Evolutionary conservation across 2,888 invertebrate genomes (phyloP), one percentile per base, ranked within the genome.

Genomic region (Cheiracanthium punctorium): DNA sequence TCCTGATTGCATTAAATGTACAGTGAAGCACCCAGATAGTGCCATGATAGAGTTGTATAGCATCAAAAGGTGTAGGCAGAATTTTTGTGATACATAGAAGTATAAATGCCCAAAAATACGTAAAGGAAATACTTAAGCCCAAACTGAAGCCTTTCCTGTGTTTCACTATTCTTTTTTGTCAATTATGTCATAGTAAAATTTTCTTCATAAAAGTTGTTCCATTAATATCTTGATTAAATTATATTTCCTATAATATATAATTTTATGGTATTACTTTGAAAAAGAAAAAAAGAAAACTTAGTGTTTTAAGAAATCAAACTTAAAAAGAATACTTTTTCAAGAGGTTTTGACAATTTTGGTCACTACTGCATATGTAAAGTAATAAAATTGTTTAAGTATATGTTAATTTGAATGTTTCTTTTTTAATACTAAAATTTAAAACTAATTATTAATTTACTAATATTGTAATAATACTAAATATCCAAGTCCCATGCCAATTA

Each of bases 1-100:
- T 72, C 72, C 72, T 72, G 43, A 43, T 4, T 72, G 72, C 72
- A 37, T 72, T 72, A 72, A 37, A 43, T 20, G 41, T 72, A 72
- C 72, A 5, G 32, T 37, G 32, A 30, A 72, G 2, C 52, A 52
- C 24, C 33, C 70, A 8, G 70, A 30, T 70, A 70, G 70, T 70
- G 33, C 1, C 32, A 5, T 70, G 70, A 5, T 33, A 1, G 17
- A 7, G 20, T 70, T 70, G 70, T 70, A 70, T 41, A 14, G 32
- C 33, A 37, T 41, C 41, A 41, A 72, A 28, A 72, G 72, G 8
- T 72, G 41, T 72, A 20, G 72, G 43, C 41, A 72, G 72, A 43
- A 72, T 72, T 72, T n/a, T n/a, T n/a, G n/a, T 73, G 14, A 52
- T 52, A n/a, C 28, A 52, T 43, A 52, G 73, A 12, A 73, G 28